Percentiles rank a stretch among this genome's conserved stretches.
Evolutionary conservation across 2,113 vertebrate species (phyloP).

Genomic region (Antennarius striatus): DNA sequence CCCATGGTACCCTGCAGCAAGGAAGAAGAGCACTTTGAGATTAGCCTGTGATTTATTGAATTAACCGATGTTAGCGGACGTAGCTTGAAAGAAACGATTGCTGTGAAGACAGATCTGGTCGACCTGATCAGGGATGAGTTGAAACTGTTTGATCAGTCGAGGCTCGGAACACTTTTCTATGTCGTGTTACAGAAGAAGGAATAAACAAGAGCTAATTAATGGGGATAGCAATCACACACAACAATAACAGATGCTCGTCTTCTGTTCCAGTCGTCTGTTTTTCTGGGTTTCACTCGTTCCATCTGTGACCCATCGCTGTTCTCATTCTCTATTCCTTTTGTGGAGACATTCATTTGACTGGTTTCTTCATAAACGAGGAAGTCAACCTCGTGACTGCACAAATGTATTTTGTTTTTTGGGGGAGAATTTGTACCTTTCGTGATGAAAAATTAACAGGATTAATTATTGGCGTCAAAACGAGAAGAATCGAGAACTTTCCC

Average conservation of each 20-base stretch:
- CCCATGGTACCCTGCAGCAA: constrained; percentile 84
- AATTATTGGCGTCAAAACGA: no score
- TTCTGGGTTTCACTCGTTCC: constrained; percentile 20
- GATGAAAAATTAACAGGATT: no score
- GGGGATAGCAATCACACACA: constrained; percentile 28
- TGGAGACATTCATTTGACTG: background rate
- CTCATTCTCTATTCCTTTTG: constrained; percentile 6
- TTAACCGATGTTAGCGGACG: background rate
- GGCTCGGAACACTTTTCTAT: background rate
- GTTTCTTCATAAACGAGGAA: no score
- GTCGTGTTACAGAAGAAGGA: constrained; percentile 6
- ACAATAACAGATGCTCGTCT: constrained; percentile 41
- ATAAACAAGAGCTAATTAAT: constrained; percentile 23
- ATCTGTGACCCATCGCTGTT: constrained; percentile 41
- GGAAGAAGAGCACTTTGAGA: background rate
- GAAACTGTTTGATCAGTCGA: no score
- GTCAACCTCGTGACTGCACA: no score
- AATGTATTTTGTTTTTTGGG: no score
- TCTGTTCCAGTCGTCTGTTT: constrained; percentile 29
- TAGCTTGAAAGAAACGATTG: background rate
- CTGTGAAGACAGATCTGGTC: background rate
- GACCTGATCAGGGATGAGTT: no score
- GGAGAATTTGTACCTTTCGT: no score
- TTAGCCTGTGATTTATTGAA: background rate
- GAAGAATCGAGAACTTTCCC: no score